Base-by-base conservation (phyloP, 2,797 vertebrate genomes). In the Periophthalmus magnuspinnatus region DNA sequence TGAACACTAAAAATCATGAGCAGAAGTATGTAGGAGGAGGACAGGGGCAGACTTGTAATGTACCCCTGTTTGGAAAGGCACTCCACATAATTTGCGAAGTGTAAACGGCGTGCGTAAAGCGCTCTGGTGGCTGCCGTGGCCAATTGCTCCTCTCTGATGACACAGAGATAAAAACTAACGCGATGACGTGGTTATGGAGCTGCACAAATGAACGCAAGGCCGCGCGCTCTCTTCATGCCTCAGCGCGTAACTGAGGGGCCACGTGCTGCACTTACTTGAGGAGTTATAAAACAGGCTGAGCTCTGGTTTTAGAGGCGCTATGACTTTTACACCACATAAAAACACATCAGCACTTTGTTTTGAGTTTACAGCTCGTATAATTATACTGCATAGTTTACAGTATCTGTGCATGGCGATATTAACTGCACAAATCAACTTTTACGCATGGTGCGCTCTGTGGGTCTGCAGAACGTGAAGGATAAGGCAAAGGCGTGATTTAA, bases 91-190 rank as follows among this genome's bases (percentile, higher is more conserved):
- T 64, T 64, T 32, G 62, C 22, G 41, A 48, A 64, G 62, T 48
- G 62, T 64, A 48, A 64, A 64, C 60, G 60, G 19, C 60, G 38
- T 45, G 60, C 38, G 60, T 45, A 63, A 63, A 41, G 60, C 60
- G 21, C 61, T 63, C 61, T n/a, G 38, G 60, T 62, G 60, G 60
- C 60, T 52, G 64, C 64, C 33, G 41, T 68, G 61, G 59, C 45
- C 2, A 55, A 54, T 78, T 65, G 45, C 57, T n/a, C 57, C 62
- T 32, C 67, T 36, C 28, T 62, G 48, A 78, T 64, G 62, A 68
- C 22, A 52, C 28, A 33, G 8, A 38, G 19, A 55, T 24, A 63
- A 67, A 55, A 65, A 69, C 7, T 63, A 11, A 75, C 64, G 60
- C 24, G 32, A 64, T 62, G 48, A 65, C 21, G 57, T 36, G 54